These are phyloP conservation scores for Cassiopea andromeda DNA, from an alignment of 30 jellyfish, hydroid and myxozoan species.

Conservation along the genomic window DNA sequence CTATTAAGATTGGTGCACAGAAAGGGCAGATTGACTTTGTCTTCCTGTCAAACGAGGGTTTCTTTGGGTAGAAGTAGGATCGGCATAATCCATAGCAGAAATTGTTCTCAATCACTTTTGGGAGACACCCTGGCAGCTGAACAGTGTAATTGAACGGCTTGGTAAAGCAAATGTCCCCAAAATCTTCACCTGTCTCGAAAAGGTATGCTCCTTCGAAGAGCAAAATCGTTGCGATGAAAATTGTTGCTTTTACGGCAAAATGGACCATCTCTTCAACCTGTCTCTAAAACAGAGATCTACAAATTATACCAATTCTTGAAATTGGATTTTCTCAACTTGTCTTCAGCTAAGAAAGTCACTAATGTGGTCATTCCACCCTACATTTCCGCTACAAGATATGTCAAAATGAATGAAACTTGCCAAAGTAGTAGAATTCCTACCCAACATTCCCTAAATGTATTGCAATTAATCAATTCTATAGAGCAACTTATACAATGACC, in stretches of 20 bases:
- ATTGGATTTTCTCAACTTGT: no score
- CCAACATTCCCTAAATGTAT: no score
- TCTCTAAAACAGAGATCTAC: not conserved
- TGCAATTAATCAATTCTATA: no score
- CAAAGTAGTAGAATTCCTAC: no score
- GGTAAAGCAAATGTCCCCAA: constrained; percentile 38
- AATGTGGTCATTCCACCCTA: no score
- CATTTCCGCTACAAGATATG: no score
- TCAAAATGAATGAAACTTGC: no score
- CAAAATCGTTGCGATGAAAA: not conserved
- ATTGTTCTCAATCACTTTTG: constrained; percentile 43
- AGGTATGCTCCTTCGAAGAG: not conserved
- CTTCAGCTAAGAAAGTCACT: no score
- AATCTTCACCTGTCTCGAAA: not conserved
- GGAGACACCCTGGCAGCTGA: constrained; percentile 42
- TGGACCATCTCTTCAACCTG: not conserved
- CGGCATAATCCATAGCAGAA: constrained; percentile 66
- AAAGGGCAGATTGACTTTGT: constrained; percentile 50
- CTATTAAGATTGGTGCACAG: constrained; percentile 50
- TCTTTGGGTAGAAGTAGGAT: constrained; percentile 41
- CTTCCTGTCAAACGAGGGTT: constrained; percentile 18
- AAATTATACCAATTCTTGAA: not conserved
- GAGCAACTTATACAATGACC: no score
- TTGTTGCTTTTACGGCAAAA: not conserved
- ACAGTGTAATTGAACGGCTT: constrained; percentile 63